Conservation (phyloP, 2,113 vertebrate species). For the Ptyas mucosa region DNA sequence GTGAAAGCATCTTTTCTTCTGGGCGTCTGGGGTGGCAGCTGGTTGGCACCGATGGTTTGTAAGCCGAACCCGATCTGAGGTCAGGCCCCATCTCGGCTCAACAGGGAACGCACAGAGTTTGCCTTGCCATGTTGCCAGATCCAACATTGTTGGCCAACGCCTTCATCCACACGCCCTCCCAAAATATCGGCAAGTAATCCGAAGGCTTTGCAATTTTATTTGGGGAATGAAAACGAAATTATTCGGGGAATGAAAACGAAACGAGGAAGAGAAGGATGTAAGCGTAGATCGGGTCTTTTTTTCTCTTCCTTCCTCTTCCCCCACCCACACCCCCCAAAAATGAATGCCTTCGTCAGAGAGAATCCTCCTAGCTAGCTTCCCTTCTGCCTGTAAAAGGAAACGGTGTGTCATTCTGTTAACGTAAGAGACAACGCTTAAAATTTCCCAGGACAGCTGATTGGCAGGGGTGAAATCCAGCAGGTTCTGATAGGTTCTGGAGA, state of each 20-base stretch:
- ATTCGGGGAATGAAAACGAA: not conserved
- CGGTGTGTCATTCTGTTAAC: not conserved
- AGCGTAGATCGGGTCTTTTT: not conserved
- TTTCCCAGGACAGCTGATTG: not conserved
- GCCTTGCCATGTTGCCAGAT: accelerated
- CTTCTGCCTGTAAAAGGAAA: not conserved
- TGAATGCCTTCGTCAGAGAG: not conserved
- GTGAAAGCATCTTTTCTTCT: conserved; percentile 1
- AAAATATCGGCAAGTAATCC: not conserved
- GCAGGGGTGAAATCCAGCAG: too few species aligned
- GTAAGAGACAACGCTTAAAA: not conserved
- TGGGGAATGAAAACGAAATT: not conserved
- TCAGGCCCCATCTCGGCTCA: not conserved
- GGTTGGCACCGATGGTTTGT: conserved; percentile 12
- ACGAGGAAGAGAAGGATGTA: not conserved
- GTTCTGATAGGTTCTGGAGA: too few species aligned
- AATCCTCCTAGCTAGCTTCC: not conserved
- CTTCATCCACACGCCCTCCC: not conserved
- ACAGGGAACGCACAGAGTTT: not conserved
- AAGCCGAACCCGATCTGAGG: conserved; percentile 15
- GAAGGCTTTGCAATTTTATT: not conserved
- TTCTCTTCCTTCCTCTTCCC: not conserved
- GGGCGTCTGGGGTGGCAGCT: conserved; percentile 3
- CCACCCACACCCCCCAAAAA: not conserved
- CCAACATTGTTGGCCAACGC: not conserved